Conservation (phyloP, 2,113 vertebrate species). For the Poeciliopsis turrubarensis region DNA sequence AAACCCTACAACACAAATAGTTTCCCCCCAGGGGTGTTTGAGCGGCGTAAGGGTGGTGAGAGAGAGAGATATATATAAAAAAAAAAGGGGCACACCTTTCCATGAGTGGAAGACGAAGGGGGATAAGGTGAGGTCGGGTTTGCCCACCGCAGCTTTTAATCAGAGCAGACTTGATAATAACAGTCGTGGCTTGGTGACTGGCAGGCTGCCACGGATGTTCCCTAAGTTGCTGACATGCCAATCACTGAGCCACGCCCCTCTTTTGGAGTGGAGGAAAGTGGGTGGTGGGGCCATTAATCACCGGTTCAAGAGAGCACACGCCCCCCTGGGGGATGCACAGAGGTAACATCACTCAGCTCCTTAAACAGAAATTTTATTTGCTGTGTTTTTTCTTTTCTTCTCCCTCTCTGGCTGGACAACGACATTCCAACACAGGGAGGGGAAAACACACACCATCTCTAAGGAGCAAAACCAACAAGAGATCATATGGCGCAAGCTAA, state of each 20-base stretch:
- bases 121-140: constrained; percentile 1
- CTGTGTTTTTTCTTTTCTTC: constrained; percentile 39
- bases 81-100: constrained; percentile 47
- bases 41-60: constrained; percentile 73
- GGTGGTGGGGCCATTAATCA: constrained; percentile 78
- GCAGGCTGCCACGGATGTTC: constrained; percentile 53
- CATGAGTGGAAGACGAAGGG: constrained; percentile 6
- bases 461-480: constrained; percentile 36
- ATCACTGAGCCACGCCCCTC: constrained; percentile 53
- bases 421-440: constrained; percentile 79
- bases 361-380: constrained; percentile 64
- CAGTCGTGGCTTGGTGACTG: constrained; percentile 48
- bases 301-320: constrained; percentile 74
- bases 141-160: constrained; percentile 48
- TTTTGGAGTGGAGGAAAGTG: constrained; percentile 62
- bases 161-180: constrained; percentile 51
- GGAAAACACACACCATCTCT: constrained; percentile 59
- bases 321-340: constrained; percentile 58
- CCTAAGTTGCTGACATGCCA: constrained; percentile 63
- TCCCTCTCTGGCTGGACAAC: constrained; percentile 72
- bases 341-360: constrained; percentile 68
- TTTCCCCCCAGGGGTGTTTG: constrained; percentile 83
- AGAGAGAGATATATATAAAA: not conserved
- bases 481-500: constrained; percentile 6
- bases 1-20: constrained; percentile 84